Evolutionary conservation across 2,797 vertebrate species (phyloP).

Genomic region (Periophthalmus magnuspinnatus): DNA sequence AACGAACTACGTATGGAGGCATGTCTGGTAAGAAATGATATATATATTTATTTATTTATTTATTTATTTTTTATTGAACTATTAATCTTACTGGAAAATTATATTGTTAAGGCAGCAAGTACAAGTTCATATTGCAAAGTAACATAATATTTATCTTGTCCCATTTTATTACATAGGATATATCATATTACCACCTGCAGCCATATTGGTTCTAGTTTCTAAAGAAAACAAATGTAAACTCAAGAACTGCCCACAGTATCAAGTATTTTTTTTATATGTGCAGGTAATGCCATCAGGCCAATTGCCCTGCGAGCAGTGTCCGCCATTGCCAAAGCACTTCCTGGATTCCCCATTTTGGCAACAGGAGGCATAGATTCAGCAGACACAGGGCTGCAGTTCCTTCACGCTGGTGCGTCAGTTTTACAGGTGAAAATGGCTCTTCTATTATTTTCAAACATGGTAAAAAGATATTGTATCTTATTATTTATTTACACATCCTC

Average conservation of each 20-base stretch:
- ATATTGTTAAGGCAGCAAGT: not conserved
- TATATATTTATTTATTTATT: no score
- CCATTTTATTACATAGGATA: no score
- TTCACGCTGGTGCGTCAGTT: conserved; percentile 88
- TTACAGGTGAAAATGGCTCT: conserved; percentile 81
- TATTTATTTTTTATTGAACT: not conserved
- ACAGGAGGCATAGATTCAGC: conserved; percentile 96
- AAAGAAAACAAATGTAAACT: no score
- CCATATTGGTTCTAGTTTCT: no score
- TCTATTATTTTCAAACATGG: not conserved
- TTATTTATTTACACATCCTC: not conserved
- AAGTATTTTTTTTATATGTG: conserved; percentile 15
- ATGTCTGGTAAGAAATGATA: conserved; percentile 63
- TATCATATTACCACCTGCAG: no score
- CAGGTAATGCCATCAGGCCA: conserved; percentile 90
- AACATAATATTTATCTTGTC: not conserved
- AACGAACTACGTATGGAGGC: conserved; percentile 88
- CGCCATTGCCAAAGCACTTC: conserved; percentile 83
- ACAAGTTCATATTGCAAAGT: not conserved
- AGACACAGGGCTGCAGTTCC: conserved; percentile 89
- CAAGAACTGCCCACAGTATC: no score
- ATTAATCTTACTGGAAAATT: no score
- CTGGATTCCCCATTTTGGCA: conserved; percentile 88
- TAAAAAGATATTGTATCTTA: not conserved
- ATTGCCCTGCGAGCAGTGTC: conserved; percentile 90